phyloP scores from a whole-genome alignment of 2,797 vertebrate species.

The Staurois parvus region DNA sequence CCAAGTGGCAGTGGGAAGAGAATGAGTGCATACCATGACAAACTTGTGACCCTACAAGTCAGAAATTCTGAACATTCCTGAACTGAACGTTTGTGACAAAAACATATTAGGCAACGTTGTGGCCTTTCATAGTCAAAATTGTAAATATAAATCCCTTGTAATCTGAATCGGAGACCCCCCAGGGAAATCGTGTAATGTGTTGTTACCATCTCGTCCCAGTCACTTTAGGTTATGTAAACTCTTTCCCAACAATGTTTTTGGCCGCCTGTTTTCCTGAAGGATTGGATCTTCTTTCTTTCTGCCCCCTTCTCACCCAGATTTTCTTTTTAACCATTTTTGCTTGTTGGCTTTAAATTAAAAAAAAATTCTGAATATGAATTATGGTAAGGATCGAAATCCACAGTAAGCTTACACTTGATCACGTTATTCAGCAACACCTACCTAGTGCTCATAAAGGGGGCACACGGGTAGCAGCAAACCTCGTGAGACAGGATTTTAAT shows the following conservation, averaged over 20 bases:
- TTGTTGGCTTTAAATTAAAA: too few relatives aligned
- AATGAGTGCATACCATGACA: too few relatives aligned
- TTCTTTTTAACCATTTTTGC: neutral
- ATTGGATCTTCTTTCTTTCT: neutral
- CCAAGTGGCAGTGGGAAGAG: too few relatives aligned
- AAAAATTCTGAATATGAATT: too few relatives aligned
- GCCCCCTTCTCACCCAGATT: slow-evolving; percentile 2
- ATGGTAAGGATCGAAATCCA: too few relatives aligned
- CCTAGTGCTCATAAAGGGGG: too few relatives aligned
- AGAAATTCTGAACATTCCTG: too few relatives aligned
- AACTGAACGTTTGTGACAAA: slow-evolving; percentile 24
- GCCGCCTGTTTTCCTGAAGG: neutral
- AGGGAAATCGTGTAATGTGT: neutral
- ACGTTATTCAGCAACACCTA: too few relatives aligned
- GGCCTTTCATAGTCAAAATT: neutral
- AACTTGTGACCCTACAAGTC: too few relatives aligned
- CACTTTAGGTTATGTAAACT: slow-evolving; percentile 32
- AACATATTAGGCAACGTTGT: neutral
- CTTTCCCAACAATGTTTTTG: slow-evolving; percentile 22
- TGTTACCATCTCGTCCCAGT: neutral
- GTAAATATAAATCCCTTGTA: neutral
- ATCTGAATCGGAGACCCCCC: neutral
- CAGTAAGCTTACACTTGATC: too few relatives aligned
- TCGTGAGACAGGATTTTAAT: too few relatives aligned
- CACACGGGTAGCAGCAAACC: too few relatives aligned